Evolutionary conservation across 2,797 vertebrate genomes (phyloP), one percentile per base, ranked within the genome.

Genomic region (Rousettus madagascariensis): DNA sequence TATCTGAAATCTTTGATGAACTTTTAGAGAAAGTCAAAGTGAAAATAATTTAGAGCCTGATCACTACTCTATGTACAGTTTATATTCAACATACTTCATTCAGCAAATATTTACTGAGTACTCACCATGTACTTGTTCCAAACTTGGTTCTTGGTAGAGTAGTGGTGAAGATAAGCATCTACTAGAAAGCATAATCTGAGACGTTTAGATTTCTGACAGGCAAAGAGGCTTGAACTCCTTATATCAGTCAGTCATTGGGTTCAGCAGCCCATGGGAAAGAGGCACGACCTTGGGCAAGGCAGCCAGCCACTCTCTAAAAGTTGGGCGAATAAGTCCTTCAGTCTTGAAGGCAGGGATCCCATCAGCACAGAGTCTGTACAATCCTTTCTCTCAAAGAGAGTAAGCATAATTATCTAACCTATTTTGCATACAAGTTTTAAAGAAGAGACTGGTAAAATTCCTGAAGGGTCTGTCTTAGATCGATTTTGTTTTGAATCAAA

Each of bases 1-100:
- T 65, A 41, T 20, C 8, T 53, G 61, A 94, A 89, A 72, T 63
- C 8, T 63, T 69, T 63, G 30, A 95, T 68, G 22, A 91, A 77
- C 30, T 74, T 87, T 95, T 82, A 63, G 5, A 51, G 43, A 84
- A 93, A 74, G 8, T 77, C 33, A 86, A 93, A 96, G 61, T 78
- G 30, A 88, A 92, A 94, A 38, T 57, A 79, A 93, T 80, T 33
- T 17, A 77, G 55, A 38, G 12, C 1, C 28, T 74, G 36, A 36
- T 24, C 28, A 61, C 15, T 16, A 59, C 28, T 82, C 3, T 5
- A 43, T 9, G 3, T 10, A n/a, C 2, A 57, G 43, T 46, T 41
- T 83, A n/a, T 1, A n/a, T 77, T 78, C 55, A 84, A 24, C 51
- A 43, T 17, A 72, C 13, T 46, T 93, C 10, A 89, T 55, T 38